Conservation (phyloP, 2,888 invertebrate species). For the Nycteola revayana region DNA sequence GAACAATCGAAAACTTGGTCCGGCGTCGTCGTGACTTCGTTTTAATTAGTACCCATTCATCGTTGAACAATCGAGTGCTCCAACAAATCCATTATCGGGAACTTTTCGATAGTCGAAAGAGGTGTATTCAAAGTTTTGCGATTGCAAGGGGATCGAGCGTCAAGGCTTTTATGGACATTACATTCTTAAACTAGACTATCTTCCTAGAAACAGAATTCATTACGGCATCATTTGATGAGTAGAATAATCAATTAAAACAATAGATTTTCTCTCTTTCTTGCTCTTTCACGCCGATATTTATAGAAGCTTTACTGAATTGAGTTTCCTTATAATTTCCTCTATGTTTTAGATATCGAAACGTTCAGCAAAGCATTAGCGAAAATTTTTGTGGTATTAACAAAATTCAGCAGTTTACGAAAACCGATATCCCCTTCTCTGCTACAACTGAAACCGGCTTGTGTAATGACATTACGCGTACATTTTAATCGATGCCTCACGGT, state of each 20-base stretch:
- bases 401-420: constrained; percentile 40
- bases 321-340: constrained; percentile 47
- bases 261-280: no score
- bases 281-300: not conserved
- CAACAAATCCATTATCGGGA: constrained; percentile 79
- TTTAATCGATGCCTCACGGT: constrained; percentile 65
- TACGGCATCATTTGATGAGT: not conserved
- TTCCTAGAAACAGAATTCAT: constrained; percentile 31
- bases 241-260: no score
- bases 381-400: constrained; percentile 52
- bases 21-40: constrained; percentile 76
- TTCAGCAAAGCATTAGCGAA: constrained; percentile 49
- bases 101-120: constrained; percentile 80
- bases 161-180: constrained; percentile 51
- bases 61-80: constrained; percentile 77
- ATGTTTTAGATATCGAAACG: constrained; percentile 43
- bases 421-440: constrained; percentile 48
- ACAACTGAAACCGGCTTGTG: constrained; percentile 47
- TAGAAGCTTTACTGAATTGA: constrained; percentile 17
- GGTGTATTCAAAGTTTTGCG: constrained; percentile 73
- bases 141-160: constrained; percentile 58
- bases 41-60: constrained; percentile 83
- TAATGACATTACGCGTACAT: constrained; percentile 67
- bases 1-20: constrained; percentile 77
- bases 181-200: constrained; percentile 41